Base-by-base conservation (phyloP, 2,888 invertebrate species). In the Apotomis turbidana region DNA sequence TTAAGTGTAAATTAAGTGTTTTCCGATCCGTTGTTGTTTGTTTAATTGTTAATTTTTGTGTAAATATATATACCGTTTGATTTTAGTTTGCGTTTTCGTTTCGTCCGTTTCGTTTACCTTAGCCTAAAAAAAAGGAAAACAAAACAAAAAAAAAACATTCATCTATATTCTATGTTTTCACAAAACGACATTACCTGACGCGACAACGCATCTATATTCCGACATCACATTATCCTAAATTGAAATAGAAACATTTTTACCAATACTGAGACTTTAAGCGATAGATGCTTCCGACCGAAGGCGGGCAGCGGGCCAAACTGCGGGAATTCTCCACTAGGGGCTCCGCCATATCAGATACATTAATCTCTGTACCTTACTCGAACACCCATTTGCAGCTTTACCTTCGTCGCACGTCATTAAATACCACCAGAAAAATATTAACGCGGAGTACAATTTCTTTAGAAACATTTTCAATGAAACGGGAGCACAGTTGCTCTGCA, bases 221-320 rank as follows among this genome's bases (percentile, higher is more conserved):
- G n/a, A 64, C 41, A 3, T 12, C 54, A 15, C 55, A 41, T 64
- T 55, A 0, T 46, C 13, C 15, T 57, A 27, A 57, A 36, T 51
- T 52, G 72, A 54, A 72, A 72, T 59, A 54, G 58, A 54, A 63
- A 58, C 62, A 62, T 71, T 62, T 71, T 72, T 68, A 63, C 68
- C 72, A 68, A 68, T 72, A 72, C 54, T 68, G 63, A 72, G 59
- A 68, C 72, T 68, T 58, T 59, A 72, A 68, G 58, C 68, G 72
- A 72, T 68, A 63, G 72, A 63, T 63, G 63, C 46, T 72, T 68
- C 72, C 72, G 72, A 62, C 68, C 68, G 71, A 13, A 9, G 71
- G 51, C 72, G 68, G 72, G 72, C 68, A 68, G 63, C 62, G 63
- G 12, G 68, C 72, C 68, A 72, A 72, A 63, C 57, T 58, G 72